These are phyloP conservation scores for Pedicia rivosa DNA, from an alignment of 2,888 invertebrate genomes.

Conservation along the genomic window DNA sequence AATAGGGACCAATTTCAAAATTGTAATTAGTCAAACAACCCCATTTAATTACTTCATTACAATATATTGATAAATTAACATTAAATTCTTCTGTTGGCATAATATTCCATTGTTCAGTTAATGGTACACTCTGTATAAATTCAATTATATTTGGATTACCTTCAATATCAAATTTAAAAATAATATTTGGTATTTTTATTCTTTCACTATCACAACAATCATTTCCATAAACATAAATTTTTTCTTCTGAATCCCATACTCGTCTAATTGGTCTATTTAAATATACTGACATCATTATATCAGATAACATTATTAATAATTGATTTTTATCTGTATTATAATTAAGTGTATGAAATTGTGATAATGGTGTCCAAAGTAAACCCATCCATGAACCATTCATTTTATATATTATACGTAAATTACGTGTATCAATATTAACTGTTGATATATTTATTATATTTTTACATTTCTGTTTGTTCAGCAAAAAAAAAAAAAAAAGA, in stretches of 20 bases:
- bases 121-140: constrained; percentile 14
- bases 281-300: constrained; percentile 16
- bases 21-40: not conserved
- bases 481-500: not conserved
- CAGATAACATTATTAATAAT: constrained; percentile 18
- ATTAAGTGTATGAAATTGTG: constrained; percentile 9
- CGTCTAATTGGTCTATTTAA: constrained; percentile 16
- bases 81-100: constrained; percentile 16
- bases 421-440: constrained; percentile 10
- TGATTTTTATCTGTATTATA: constrained; percentile 15
- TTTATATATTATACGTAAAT: constrained; percentile 17
- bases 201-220: constrained; percentile 12
- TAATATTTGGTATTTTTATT: constrained; percentile 13
- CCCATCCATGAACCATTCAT: constrained; percentile 18
- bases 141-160: constrained; percentile 14
- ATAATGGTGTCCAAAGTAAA: constrained; percentile 15
- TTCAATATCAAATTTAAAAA: constrained; percentile 18
- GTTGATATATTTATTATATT: constrained; percentile 13
- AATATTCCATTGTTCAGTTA: constrained; percentile 9
- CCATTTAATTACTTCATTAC: not conserved
- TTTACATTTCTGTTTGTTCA: constrained; percentile 16
- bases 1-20: not conserved
- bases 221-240: constrained; percentile 19
- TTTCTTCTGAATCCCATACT: constrained; percentile 15
- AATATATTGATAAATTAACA: constrained; percentile 15